Conservation (phyloP, 2,797 vertebrate species). For the Spinus olivaceus region DNA sequence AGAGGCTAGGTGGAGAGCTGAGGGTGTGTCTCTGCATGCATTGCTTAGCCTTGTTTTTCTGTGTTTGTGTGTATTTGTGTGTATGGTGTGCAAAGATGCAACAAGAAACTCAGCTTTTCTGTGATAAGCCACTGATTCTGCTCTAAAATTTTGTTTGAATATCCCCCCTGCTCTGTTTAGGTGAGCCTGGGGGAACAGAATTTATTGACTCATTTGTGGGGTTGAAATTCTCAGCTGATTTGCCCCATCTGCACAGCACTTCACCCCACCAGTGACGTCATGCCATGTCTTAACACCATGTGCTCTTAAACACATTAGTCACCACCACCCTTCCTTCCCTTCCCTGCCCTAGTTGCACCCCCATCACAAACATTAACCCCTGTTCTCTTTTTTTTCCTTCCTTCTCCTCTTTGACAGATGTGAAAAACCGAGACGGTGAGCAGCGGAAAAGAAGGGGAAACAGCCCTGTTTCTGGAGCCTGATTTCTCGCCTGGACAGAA, state of each 20-base stretch:
- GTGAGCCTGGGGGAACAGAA: background rate
- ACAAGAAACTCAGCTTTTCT: background rate
- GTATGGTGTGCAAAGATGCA: background rate
- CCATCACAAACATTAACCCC: conserved; percentile 31
- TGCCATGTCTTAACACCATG: conserved; percentile 42
- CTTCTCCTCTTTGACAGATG: conserved; percentile 79
- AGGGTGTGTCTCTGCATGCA: background rate
- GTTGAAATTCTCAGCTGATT: background rate
- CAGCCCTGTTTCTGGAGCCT: conserved; percentile 77
- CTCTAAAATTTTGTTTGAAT: background rate
- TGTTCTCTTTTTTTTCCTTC: background rate
- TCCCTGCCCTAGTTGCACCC: background rate
- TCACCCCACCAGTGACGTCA: conserved; percentile 46
- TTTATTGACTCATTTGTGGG: background rate
- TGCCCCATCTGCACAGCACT: conserved; percentile 1
- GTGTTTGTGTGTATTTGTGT: background rate
- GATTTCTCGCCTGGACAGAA: conserved; percentile 75
- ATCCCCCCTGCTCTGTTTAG: background rate
- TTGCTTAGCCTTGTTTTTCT: conserved; percentile 33
- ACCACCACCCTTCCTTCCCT: conserved; percentile 27
- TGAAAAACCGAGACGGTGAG: conserved; percentile 98
- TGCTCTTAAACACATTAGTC: conserved; percentile 37
- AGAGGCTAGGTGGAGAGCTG: background rate
- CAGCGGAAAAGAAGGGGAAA: conserved; percentile 72
- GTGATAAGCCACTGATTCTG: background rate